Evolutionary conservation across 2,113 vertebrate genomes (phyloP), one percentile per base, ranked within the genome.

Genomic region (Petrocephalus zakoni): DNA sequence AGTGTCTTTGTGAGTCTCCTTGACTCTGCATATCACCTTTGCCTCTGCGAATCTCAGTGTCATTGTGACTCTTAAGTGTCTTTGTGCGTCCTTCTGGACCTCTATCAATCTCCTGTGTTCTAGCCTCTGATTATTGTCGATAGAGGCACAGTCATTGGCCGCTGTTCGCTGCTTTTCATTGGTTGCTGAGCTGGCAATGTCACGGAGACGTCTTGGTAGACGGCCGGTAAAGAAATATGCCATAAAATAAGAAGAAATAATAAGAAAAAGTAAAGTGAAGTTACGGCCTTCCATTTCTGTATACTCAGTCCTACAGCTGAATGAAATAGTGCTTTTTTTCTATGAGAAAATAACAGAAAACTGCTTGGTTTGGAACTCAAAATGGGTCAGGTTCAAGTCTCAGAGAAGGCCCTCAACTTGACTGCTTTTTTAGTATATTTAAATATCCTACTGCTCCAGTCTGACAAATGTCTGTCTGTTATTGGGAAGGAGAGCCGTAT

Each of bases 301-400:
- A 81, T 46, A 46, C 34, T 6, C 75, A 42, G 75, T 81, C 15
- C 15, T 81, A 21, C 42, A 42, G 19, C 75, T 81, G 75, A 46
- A 81, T 46, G 29, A 42, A 81, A 81, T 42, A 46, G 19, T 37
- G 29, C 13, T 46, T 46, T 81, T 81, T 21, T 81, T 37, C 75
- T 81, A 5, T 7, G 2, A 46, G 75, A 81, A 46, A 81, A 42
- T 81, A 81, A 81, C 75, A 81, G 15, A 81, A 81, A 46, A 81
- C 75, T 42, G 81, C 21, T 83, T 83, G 7, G 81, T 22, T 47
- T 83, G 21, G 37, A 49, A 83, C 21, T 49, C 46, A 49, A 83
- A 46, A 83, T 49, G 46, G 81, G 81, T 83, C 81, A 83, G 81
- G 81, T 83, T 83, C 21, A 83, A 47, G 81, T 47, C 81, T 49